Conservation (phyloP, 2,113 vertebrate genomes). For the Lampris megalopsis region DNA sequence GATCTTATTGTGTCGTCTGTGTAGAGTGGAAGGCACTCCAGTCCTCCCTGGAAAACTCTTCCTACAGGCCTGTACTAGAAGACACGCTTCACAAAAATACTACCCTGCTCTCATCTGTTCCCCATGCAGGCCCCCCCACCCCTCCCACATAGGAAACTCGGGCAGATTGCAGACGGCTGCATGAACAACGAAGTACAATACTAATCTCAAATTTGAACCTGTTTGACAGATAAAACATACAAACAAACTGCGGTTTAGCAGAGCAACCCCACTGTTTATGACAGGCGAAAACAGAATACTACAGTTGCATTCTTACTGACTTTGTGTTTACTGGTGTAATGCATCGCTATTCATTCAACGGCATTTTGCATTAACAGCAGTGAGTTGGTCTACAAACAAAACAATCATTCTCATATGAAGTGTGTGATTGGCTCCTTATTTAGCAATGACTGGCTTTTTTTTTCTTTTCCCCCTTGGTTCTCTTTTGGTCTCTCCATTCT, state of each 20-base stretch:
- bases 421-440: conserved; percentile 7
- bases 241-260: too few relatives aligned
- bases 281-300: neutral
- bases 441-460: conserved; percentile 2
- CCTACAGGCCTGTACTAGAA: conserved; percentile 45
- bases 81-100: conserved; percentile 75
- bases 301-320: neutral
- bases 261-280: neutral
- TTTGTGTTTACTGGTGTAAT: neutral
- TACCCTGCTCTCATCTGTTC: conserved; percentile 40
- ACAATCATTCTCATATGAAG: conserved; percentile 11
- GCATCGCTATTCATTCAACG: neutral
- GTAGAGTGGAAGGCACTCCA: conserved; percentile 16
- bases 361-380: neutral
- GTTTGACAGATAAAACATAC: neutral
- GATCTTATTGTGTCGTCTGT: conserved; percentile 26
- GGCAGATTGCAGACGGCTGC: conserved; percentile 24
- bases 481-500: conserved; percentile 44
- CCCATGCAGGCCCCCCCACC: conserved; percentile 31
- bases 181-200: conserved; percentile 19
- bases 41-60: conserved; percentile 21
- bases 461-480: conserved; percentile 18
- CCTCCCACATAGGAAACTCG: conserved; percentile 7
- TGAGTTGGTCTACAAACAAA: neutral
- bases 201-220: neutral